These are phyloP conservation scores for Globodera rostochiensis DNA, from an alignment of 1,140 invertebrate genomes.

Conservation along the genomic window DNA sequence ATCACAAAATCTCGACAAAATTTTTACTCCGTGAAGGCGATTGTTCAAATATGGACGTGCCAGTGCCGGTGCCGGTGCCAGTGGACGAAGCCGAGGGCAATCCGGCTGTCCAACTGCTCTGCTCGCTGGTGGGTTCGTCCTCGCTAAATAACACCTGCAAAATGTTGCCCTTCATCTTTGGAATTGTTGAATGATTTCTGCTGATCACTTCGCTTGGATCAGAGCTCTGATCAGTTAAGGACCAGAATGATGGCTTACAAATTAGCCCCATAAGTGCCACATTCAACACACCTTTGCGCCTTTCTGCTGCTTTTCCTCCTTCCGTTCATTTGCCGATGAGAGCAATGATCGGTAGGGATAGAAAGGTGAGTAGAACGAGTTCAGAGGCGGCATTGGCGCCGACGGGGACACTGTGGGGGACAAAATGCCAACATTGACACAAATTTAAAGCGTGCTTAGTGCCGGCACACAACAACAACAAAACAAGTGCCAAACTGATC, in stretches of 20 bases:
- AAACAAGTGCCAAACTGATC: not conserved
- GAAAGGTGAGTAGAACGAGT: not conserved
- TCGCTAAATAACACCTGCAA: conserved; percentile 5
- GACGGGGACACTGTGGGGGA: conserved; percentile 3
- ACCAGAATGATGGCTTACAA: no score
- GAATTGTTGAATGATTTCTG: not conserved
- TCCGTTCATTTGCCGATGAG: not conserved
- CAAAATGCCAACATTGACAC: not conserved
- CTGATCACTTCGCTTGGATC: not conserved
- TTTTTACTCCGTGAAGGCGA: not conserved
- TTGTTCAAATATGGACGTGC: conserved; percentile 1
- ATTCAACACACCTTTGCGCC: conserved; percentile 2
- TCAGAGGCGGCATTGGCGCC: not conserved
- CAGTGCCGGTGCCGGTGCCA: no score
- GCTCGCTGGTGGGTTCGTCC: not conserved
- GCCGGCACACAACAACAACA: not conserved
- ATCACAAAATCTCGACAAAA: not conserved
- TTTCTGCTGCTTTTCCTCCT: not conserved
- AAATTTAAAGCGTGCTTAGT: not conserved
- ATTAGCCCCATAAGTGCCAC: no score
- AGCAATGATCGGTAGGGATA: not conserved
- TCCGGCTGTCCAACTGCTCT: not conserved
- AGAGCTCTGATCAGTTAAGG: no score
- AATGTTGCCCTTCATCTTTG: not conserved
- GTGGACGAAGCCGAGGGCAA: not conserved